These are phyloP conservation scores for Gnatocerus cornutus DNA, from an alignment of 2,888 invertebrate species.

Conservation along the genomic window DNA sequence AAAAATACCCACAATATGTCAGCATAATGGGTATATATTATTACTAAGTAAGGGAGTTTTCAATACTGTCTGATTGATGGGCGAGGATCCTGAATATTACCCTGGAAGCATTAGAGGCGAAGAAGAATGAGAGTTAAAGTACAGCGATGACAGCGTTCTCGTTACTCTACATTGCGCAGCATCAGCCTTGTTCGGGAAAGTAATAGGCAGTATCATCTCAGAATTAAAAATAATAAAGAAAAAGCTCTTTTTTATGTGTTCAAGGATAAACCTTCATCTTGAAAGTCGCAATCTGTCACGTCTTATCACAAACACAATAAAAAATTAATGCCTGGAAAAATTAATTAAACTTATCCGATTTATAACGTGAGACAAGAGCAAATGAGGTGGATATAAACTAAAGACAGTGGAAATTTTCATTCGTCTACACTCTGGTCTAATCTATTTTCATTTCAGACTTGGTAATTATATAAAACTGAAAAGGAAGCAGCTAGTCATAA, in stretches of 20 bases:
- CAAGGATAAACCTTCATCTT: conserved; percentile 46
- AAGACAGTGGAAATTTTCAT: conserved; percentile 21
- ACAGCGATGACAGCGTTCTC: conserved; percentile 60
- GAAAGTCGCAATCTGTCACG: conserved; percentile 24
- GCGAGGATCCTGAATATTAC: conserved; percentile 56
- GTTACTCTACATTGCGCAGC: conserved; percentile 60
- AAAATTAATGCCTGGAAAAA: conserved; percentile 3
- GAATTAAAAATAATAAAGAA: conserved; percentile 62
- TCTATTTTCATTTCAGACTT: conserved; percentile 33
- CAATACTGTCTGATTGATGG: conserved; percentile 60
- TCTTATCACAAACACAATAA: conserved; percentile 11
- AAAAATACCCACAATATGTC: conserved; percentile 38
- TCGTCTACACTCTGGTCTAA: conserved; percentile 11
- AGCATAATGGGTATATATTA: conserved; percentile 45
- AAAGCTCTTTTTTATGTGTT: conserved; percentile 57
- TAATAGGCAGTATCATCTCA: conserved; percentile 60
- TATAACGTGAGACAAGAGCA: conserved; percentile 5
- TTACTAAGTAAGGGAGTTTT: conserved; percentile 45
- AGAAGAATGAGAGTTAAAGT: conserved; percentile 62
- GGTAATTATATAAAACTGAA: conserved; percentile 38
- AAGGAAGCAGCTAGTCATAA: conserved; percentile 22
- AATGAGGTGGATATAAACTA: conserved; percentile 20
- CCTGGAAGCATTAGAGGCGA: conserved; percentile 57
- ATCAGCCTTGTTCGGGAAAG: conserved; percentile 59
- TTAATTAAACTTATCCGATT: conserved; percentile 14